Evolutionary conservation across 1,140 invertebrate genomes (phyloP).

Genomic region (Lethocerus indicus): DNA sequence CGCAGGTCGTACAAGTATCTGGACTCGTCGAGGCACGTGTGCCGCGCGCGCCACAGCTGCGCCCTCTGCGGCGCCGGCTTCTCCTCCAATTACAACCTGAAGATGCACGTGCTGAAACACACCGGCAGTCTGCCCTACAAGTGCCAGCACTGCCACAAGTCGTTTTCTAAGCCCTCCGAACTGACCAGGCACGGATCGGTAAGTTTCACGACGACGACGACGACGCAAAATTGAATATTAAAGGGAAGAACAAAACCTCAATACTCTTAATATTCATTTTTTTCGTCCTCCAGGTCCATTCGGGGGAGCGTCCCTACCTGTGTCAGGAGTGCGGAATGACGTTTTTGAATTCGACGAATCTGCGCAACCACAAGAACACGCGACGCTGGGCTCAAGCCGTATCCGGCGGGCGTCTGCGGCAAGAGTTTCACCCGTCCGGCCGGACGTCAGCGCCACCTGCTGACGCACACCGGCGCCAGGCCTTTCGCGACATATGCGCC

Average conservation of each 20-base stretch:
- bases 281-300: no score
- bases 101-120: slow-evolving; percentile 27
- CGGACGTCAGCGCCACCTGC: no score
- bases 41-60: slow-evolving; percentile 17
- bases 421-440: slow-evolving; percentile 5
- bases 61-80: slow-evolving; percentile 23
- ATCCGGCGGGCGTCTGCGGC: slow-evolving; percentile 2
- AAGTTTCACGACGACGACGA: no score
- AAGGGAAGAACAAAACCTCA: no score
- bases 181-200: slow-evolving; percentile 17
- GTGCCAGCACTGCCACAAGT: slow-evolving; percentile 37
- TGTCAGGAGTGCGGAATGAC: slow-evolving; percentile 46
- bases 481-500: no score
- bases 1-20: no score
- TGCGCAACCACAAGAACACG: slow-evolving; percentile 27
- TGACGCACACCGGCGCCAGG: no score
- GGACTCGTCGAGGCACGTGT: background rate
- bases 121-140: slow-evolving; percentile 33
- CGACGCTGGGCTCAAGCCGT: background rate
- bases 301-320: slow-evolving; percentile 50
- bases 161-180: slow-evolving; percentile 20
- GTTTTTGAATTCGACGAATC: slow-evolving; percentile 23
- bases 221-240: no score
- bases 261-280: no score
- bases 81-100: slow-evolving; percentile 24